phyloP scores from a whole-genome alignment of 2,797 vertebrate species.

The Danio kyathit region DNA sequence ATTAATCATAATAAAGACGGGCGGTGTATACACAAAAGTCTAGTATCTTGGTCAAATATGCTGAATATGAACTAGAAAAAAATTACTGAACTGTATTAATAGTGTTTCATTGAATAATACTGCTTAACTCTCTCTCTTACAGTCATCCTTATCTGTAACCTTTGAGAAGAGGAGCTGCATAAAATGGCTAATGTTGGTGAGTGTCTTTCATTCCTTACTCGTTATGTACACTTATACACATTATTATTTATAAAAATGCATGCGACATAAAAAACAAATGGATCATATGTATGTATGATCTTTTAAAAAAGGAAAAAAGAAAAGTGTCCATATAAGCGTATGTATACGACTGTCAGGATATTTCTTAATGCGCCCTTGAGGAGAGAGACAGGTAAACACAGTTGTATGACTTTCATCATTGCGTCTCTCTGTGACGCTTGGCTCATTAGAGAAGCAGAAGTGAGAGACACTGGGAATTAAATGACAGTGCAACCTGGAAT shows the following conservation, averaged over 20 bases:
- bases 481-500: not conserved
- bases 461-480: constrained; percentile 64
- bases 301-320: not conserved
- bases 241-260: not conserved
- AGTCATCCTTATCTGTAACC: not conserved
- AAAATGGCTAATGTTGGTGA: constrained; percentile 21
- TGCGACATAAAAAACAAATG: not conserved
- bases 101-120: not conserved
- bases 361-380: constrained; percentile 16
- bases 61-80: not conserved
- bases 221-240: not conserved
- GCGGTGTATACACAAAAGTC: not conserved
- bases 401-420: constrained; percentile 44
- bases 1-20: not conserved
- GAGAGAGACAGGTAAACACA: constrained; percentile 15
- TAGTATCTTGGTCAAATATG: not conserved
- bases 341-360: not conserved
- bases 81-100: too few relatives aligned
- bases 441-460: constrained; percentile 53
- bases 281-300: too few relatives aligned
- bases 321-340: not conserved
- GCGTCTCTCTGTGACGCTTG: constrained; percentile 35
- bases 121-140: not conserved
- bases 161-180: constrained; percentile 15
- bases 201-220: not conserved